phyloP scores from a whole-genome alignment of 2,888 invertebrate species.

The Mycalesis mineus region DNA sequence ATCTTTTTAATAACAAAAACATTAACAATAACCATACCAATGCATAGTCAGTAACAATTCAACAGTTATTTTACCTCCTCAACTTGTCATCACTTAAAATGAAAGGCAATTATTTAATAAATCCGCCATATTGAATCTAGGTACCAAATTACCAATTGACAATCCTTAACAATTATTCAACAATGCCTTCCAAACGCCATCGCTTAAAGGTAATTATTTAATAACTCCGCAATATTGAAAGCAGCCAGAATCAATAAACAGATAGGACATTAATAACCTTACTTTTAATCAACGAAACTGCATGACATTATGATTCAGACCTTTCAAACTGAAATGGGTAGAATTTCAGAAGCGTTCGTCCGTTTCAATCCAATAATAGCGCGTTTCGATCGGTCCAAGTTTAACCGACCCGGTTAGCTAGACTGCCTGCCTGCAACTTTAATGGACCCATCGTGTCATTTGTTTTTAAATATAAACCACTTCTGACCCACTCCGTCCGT shows the following conservation, averaged over 20 bases:
- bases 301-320: conserved; percentile 37
- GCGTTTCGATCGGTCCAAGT: conserved; percentile 68
- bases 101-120: too few relatives aligned
- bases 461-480: conserved; percentile 66
- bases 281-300: conserved; percentile 40
- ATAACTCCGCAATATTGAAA: conserved; percentile 23
- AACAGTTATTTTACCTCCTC: too few relatives aligned
- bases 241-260: conserved; percentile 32
- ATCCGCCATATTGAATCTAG: too few relatives aligned
- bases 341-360: conserved; percentile 52
- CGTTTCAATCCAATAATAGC: conserved; percentile 69
- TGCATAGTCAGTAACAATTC: too few relatives aligned
- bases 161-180: too few relatives aligned
- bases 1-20: too few relatives aligned
- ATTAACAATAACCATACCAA: too few relatives aligned
- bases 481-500: conserved; percentile 56
- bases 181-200: too few relatives aligned
- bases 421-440: conserved; percentile 63
- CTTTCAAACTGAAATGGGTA: conserved; percentile 42
- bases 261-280: conserved; percentile 41
- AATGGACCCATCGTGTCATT: conserved; percentile 64
- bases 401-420: conserved; percentile 65
- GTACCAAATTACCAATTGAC: too few relatives aligned
- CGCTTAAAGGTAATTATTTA: not conserved
- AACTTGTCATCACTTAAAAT: too few relatives aligned